A percentile compares a stretch with the other conserved stretches of the same genome.
phyloP scores from a whole-genome alignment of 2,113 vertebrate genomes.

The Spizaetus ornatus region DNA sequence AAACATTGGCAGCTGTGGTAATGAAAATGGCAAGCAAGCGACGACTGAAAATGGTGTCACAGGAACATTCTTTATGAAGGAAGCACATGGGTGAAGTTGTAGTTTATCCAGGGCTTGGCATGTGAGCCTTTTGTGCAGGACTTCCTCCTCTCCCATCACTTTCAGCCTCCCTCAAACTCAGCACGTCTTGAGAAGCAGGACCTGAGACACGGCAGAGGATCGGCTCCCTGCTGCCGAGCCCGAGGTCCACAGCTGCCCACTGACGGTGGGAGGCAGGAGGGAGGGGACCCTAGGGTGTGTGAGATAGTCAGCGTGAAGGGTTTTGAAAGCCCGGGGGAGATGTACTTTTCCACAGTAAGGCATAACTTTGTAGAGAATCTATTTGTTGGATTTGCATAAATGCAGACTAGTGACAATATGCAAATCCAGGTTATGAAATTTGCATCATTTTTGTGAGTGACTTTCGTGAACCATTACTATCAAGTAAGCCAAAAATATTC shows the following conservation, averaged over 20 bases:
- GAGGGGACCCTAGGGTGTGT: neutral
- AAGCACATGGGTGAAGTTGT: neutral
- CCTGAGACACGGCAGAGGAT: neutral
- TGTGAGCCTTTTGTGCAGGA: rapidly evolving
- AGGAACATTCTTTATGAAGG: neutral
- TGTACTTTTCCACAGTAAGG: neutral
- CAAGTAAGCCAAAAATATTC: neutral
- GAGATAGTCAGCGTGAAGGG: too few species aligned
- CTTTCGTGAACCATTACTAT: neutral
- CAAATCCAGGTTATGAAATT: neutral
- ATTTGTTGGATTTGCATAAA: neutral
- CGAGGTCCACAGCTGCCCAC: neutral
- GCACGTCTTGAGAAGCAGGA: neutral
- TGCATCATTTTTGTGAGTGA: neutral
- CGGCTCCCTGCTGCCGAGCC: rapidly evolving
- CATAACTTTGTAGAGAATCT: neutral
- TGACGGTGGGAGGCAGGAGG: rapidly evolving
- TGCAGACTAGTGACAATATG: neutral
- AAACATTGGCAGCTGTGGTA: neutral
- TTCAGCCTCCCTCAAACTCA: neutral
- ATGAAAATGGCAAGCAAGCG: neutral
- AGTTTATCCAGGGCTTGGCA: neutral
- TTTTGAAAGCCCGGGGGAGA: neutral
- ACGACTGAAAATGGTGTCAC: neutral
- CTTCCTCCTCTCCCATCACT: neutral